Conservation (phyloP, 2,797 vertebrate genomes). For the Peromyscus nudipes region DNA sequence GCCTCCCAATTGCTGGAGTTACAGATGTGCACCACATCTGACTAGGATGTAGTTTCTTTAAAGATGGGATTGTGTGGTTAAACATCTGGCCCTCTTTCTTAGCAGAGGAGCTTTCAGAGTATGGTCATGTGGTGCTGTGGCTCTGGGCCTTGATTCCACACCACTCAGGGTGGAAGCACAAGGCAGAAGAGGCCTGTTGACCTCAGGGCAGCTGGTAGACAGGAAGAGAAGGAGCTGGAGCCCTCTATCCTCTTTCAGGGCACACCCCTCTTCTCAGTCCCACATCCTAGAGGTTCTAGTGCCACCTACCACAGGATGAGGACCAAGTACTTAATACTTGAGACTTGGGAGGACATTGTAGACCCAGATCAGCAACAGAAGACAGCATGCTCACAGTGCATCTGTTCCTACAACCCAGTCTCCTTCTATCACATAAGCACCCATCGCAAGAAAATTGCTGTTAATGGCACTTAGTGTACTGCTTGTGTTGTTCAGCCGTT, state of each 20-base stretch:
- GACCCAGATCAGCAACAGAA: neutral
- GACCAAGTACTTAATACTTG: neutral
- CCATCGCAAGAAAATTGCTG: neutral
- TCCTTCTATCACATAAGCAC: neutral
- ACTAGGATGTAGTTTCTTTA: neutral
- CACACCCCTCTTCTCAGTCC: neutral
- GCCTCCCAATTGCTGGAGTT: neutral
- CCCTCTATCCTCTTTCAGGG: too few species aligned
- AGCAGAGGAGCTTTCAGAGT: neutral
- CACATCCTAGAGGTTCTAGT: neutral
- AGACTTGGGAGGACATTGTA: neutral
- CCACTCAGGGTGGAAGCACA: neutral
- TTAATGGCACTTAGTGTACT: neutral
- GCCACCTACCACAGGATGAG: neutral
- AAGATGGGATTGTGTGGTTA: neutral
- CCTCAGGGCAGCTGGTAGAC: neutral
- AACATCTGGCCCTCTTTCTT: neutral
- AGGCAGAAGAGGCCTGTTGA: neutral
- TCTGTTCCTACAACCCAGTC: neutral
- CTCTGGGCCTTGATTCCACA: neutral
- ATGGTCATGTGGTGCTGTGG: too few species aligned
- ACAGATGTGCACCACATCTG: neutral
- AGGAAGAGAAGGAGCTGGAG: neutral
- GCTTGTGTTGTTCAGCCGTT: neutral
- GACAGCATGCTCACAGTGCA: accelerated